These are phyloP conservation scores for Neoaliturus tenellus DNA, from an alignment of 2,888 invertebrate genomes.

Conservation along the genomic window DNA sequence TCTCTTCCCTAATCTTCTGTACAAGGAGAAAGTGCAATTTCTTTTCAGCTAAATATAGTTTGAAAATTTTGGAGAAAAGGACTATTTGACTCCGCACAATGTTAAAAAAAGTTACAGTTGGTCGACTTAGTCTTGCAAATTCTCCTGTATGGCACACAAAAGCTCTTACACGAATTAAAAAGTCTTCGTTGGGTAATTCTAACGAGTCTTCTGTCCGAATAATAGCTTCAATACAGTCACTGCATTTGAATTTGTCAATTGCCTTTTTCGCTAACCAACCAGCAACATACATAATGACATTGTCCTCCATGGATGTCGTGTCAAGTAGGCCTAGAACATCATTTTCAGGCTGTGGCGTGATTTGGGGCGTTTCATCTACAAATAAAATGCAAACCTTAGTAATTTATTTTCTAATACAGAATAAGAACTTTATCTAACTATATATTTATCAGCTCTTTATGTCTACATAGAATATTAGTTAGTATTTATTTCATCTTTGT, in stretches of 20 bases:
- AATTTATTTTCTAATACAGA: background rate
- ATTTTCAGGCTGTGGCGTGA: no score
- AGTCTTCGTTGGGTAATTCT: background rate
- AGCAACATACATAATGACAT: no score
- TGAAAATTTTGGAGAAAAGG: background rate
- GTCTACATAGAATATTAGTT: background rate
- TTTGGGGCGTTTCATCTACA: no score
- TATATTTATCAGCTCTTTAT: no score
- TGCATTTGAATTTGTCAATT: no score
- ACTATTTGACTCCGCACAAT: background rate
- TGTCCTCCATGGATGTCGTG: no score
- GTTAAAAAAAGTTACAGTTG: background rate
- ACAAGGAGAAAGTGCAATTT: background rate
- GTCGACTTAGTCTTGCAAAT: background rate
- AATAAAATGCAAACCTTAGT: background rate
- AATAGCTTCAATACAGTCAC: no score
- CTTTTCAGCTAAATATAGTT: background rate
- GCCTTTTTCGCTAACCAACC: no score
- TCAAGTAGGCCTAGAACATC: no score
- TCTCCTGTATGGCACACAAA: background rate
- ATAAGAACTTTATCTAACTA: no score
- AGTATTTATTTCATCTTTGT: no score
- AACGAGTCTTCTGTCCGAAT: background rate
- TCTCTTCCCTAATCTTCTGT: background rate
- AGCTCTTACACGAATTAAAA: background rate